These are phyloP conservation scores for Petrophora chlorosata DNA, from an alignment of 2,888 invertebrate genomes.

Conservation along the genomic window DNA sequence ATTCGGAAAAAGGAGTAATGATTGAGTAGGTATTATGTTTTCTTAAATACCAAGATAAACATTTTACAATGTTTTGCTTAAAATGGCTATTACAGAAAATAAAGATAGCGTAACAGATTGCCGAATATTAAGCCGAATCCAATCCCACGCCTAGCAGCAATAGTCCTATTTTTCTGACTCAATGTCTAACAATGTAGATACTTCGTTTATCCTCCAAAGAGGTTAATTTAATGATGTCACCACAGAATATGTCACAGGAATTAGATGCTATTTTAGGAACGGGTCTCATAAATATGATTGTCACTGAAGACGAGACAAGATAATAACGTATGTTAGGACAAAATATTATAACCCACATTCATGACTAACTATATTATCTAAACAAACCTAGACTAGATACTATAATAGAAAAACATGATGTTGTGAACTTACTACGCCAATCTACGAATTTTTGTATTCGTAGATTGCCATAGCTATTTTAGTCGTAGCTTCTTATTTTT, in stretches of 20 bases:
- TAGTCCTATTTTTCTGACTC: conserved; percentile 31
- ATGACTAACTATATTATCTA: too few species aligned
- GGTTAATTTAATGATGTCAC: conserved; percentile 38
- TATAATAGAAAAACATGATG: too few species aligned
- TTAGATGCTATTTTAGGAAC: conserved; percentile 33
- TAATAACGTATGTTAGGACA: background rate
- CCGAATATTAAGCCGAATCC: background rate
- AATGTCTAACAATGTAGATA: conserved; percentile 36
- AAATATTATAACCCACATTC: too few species aligned
- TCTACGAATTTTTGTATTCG: too few species aligned
- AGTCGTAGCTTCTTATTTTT: too few species aligned
- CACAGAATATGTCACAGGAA: conserved; percentile 19
- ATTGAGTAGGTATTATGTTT: too few species aligned
- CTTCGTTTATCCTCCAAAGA: conserved; percentile 26
- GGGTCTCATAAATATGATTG: conserved; percentile 26
- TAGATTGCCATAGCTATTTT: too few species aligned
- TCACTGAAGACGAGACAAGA: conserved; percentile 1
- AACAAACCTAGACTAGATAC: too few species aligned
- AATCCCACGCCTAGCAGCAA: background rate
- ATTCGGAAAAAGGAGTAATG: too few species aligned
- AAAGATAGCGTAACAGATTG: too few species aligned
- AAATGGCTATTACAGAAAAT: background rate
- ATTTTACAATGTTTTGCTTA: background rate
- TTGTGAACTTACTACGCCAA: too few species aligned
- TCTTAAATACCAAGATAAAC: too few species aligned